Evolutionary conservation across 2,113 vertebrate species (phyloP).

Genomic region (Menura novaehollandiae): DNA sequence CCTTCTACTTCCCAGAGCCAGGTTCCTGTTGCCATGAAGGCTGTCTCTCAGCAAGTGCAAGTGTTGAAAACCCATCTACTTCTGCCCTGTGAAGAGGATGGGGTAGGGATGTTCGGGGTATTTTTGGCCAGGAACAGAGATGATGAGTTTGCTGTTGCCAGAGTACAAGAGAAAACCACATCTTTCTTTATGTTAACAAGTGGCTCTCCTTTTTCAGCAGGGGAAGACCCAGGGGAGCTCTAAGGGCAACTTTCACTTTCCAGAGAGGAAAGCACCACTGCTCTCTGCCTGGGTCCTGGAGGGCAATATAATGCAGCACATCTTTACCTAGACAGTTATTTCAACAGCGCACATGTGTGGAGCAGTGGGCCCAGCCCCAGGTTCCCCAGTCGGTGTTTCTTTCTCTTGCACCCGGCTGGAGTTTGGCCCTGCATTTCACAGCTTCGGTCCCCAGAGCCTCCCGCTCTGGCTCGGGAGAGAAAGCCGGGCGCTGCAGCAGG

Average conservation of each 20-base stretch:
- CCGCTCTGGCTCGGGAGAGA: rapidly evolving
- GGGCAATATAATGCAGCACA: background rate
- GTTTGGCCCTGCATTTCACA: background rate
- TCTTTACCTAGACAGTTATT: background rate
- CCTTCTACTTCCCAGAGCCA: background rate
- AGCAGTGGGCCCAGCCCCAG: background rate
- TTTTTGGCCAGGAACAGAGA: background rate
- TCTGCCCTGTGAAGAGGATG: background rate
- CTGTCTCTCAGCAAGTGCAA: background rate
- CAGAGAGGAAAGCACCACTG: background rate
- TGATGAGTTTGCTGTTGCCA: background rate
- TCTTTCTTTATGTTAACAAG: background rate
- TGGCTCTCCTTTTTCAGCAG: background rate
- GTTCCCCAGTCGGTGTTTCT: background rate
- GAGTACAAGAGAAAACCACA: background rate
- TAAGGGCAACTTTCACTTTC: background rate
- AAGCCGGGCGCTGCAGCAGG: rapidly evolving
- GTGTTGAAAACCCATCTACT: background rate
- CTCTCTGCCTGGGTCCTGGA: background rate
- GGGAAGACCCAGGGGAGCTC: background rate
- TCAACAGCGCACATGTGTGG: background rate
- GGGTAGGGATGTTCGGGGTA: background rate
- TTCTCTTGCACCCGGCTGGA: background rate
- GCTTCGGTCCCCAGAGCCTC: no score
- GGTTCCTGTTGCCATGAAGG: background rate